Base-by-base conservation (phyloP, 2,888 invertebrate genomes). In the Neoscelio sp. region DNA sequence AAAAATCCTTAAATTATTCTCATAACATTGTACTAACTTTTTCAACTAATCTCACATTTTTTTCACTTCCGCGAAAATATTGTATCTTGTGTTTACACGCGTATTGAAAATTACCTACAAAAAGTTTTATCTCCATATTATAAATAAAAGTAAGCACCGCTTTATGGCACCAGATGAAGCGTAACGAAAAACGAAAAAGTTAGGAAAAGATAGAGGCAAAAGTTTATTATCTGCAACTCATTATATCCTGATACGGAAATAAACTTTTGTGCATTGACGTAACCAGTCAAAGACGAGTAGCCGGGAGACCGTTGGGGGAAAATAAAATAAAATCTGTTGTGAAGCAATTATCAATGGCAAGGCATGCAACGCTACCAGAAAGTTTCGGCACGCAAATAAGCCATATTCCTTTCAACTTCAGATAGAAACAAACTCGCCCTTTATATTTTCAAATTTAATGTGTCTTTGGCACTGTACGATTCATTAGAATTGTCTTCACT, bases 311-410 rank as follows among this genome's bases (percentile, higher is more conserved):
- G 70, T 46, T 50, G 56, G 62, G 65, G 73, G 52, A 77, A 79
- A 84, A 83, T 83, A 82, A 85, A 84, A 85, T 85, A 85, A 87
- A 88, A 89, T 89, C 87, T 87, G 88, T 87, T 87, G 87, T 83
- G 84, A 88, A 88, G 89, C 88, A 89, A 90, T 89, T 90, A 89
- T 89, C 89, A 89, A 89, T 88, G 87, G 85, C 84, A 85, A 83
- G 82, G 87, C 89, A 88, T 89, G 88, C 88, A 88, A 89, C 82
- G 84, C 81, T 87, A 85, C 85, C 85, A 85, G 86, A 89, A 90
- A 89, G 85, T 89, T 89, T 89, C 78, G 86, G 87, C 90, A 89
- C 89, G 90, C 90, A 88, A 89, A 89, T 90, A 88, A 90, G 88
- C 88, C 87, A 87, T 89, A 89, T 89, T 88, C 87, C 88, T 88